A percentile compares a stretch with the other conserved stretches of the same genome.
Evolutionary conservation across 2,113 vertebrate species (phyloP).

Genomic region (Hippoglossus stenolepis): DNA sequence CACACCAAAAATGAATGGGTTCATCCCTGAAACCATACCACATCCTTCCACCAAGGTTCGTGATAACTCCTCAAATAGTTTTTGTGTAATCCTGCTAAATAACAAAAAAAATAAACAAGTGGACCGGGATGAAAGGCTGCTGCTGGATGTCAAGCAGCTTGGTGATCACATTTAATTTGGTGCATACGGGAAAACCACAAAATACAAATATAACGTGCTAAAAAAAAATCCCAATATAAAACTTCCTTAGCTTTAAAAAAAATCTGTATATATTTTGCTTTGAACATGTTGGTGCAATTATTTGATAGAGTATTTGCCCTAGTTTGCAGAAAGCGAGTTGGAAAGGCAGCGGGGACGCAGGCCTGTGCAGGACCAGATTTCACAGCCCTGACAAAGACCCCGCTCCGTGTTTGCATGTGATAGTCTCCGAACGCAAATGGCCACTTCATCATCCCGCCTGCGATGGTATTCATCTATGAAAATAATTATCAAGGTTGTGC

Average conservation of each 20-base stretch:
- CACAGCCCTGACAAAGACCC: constrained; percentile 83
- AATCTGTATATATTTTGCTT: background rate
- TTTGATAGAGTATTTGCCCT: background rate
- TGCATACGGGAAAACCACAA: background rate
- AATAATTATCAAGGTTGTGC: constrained; percentile 97
- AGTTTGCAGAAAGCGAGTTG: constrained; percentile 21
- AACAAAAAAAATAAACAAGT: too few relatives aligned
- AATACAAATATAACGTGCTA: background rate
- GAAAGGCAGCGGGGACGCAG: constrained; percentile 28
- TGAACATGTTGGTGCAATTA: constrained; percentile 1
- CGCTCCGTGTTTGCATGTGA: constrained; percentile 85
- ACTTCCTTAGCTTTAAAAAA: background rate
- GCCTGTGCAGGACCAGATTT: constrained; percentile 72
- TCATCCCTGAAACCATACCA: too few relatives aligned
- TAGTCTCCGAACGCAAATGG: constrained; percentile 87
- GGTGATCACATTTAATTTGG: background rate
- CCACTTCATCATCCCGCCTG: constrained; percentile 96
- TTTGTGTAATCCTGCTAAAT: too few relatives aligned
- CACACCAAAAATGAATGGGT: too few relatives aligned
- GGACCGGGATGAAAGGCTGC: background rate
- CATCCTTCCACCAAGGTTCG: too few relatives aligned
- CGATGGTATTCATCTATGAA: constrained; percentile 94
- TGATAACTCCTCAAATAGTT: too few relatives aligned
- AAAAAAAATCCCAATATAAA: constrained; percentile 1
- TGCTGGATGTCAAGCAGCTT: constrained; percentile 16